Evolutionary conservation across 2,113 vertebrate species (phyloP).

Genomic region (Xyliphius kryptos): DNA sequence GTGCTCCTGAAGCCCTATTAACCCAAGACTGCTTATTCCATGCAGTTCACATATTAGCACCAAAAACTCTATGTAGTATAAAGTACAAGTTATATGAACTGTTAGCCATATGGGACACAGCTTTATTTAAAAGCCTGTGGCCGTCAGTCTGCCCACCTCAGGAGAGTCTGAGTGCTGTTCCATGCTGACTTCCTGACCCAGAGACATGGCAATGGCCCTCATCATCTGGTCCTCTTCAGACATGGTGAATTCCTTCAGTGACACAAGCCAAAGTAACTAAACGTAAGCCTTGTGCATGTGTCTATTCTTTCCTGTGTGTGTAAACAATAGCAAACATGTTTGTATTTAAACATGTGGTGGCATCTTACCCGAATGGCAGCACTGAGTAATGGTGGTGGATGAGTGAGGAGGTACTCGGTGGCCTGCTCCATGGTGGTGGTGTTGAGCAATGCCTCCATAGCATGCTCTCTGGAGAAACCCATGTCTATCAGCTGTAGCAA

Average conservation of each 20-base stretch:
- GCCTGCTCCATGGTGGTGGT: conserved; percentile 95
- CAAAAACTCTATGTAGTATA: no score
- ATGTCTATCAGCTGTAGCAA: conserved; percentile 80
- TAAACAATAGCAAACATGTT: no score
- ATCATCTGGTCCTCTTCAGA: conserved; percentile 96
- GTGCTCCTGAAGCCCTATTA: no score
- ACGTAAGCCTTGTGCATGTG: conserved; percentile 31
- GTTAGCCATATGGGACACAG: no score
- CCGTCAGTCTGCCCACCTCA: conserved; percentile 64
- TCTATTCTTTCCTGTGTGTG: no score
- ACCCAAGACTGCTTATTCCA: no score
- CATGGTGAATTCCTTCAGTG: conserved; percentile 82
- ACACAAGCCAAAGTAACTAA: conserved; percentile 39
- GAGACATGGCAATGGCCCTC: conserved; percentile 92
- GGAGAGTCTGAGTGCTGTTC: conserved; percentile 90
- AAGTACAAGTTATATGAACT: no score
- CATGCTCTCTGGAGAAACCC: conserved; percentile 90
- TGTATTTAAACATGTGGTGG: no score
- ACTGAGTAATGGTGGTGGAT: conserved; percentile 84
- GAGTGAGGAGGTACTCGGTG: conserved; percentile 86
- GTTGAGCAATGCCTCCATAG: conserved; percentile 85
- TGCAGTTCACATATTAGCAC: no score
- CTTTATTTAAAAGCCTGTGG: no score
- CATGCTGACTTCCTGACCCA: conserved; percentile 92
- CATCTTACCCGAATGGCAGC: conserved; percentile 78